Percentiles rank a stretch among this genome's conserved stretches.
Evolutionary conservation across 2,113 vertebrate species (phyloP).

Genomic region (Pachycephala philippinensis): DNA sequence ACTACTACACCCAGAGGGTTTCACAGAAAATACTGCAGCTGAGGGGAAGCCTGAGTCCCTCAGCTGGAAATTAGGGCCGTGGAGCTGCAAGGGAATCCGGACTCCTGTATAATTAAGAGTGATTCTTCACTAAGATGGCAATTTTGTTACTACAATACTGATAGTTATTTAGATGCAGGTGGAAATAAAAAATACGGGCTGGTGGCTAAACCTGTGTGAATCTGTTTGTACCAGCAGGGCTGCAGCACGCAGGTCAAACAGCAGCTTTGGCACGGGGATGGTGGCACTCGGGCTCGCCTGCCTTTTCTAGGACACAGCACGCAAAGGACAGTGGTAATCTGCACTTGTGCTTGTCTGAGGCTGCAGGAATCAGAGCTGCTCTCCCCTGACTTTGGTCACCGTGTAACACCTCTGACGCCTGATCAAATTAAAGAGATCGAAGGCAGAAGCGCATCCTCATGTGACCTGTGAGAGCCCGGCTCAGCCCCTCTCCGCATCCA

Average conservation of each 20-base stretch:
- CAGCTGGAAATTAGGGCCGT: neutral
- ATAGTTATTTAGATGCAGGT: neutral
- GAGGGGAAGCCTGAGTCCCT: neutral
- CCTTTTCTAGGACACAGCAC: neutral
- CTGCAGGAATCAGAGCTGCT: neutral
- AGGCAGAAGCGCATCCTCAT: neutral
- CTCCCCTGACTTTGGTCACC: neutral
- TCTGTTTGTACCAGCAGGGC: neutral
- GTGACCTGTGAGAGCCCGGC: neutral
- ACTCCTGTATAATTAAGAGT: neutral
- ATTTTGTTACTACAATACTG: neutral
- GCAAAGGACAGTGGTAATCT: neutral
- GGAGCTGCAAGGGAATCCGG: neutral
- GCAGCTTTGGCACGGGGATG: neutral
- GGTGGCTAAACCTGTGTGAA: neutral
- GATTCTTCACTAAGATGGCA: neutral
- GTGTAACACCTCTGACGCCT: neutral
- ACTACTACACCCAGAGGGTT: neutral
- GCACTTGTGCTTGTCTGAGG: neutral
- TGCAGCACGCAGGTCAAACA: neutral
- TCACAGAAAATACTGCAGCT: neutral
- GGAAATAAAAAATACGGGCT: neutral
- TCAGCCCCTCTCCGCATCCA: neutral
- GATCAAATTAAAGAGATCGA: neutral
- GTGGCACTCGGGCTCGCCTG: fast-evolving